These are phyloP conservation scores for Xyrichtys novacula DNA, from an alignment of 2,797 vertebrate genomes.

Conservation along the genomic window DNA sequence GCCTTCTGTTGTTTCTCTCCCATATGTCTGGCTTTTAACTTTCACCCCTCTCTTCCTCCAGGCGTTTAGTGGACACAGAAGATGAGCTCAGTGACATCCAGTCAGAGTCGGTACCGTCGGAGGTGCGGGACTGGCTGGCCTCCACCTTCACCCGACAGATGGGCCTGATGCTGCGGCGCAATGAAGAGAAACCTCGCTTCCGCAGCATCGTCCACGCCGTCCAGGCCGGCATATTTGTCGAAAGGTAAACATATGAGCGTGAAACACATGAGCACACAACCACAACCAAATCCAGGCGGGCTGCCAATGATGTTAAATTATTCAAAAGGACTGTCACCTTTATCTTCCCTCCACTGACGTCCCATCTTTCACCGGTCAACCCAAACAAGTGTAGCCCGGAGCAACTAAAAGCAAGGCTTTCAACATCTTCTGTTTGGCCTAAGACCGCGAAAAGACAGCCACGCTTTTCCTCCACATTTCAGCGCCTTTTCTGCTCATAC, in stretches of 20 bases:
- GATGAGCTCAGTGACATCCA: constrained; percentile 98
- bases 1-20: not conserved
- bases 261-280: constrained; percentile 16
- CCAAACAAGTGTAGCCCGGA: constrained; percentile 12
- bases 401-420: constrained; percentile 30
- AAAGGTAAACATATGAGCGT: constrained; percentile 85
- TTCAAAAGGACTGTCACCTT: constrained; percentile 29
- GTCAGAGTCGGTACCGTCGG: constrained; percentile 95
- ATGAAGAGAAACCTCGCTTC: constrained; percentile 95
- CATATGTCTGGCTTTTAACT: constrained; percentile 7
- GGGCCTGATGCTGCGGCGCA: constrained; percentile 96
- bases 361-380: constrained; percentile 23
- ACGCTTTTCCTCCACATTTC: not conserved
- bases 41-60: constrained; percentile 55
- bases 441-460: constrained; percentile 12
- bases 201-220: constrained; percentile 97
- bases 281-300: constrained; percentile 2
- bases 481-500: not conserved
- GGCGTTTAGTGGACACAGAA: constrained; percentile 95
- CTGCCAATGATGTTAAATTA: constrained; percentile 37
- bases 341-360: constrained; percentile 20
- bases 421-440: constrained; percentile 42
- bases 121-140: constrained; percentile 98
- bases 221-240: constrained; percentile 98
- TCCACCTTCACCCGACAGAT: constrained; percentile 98